These are phyloP conservation scores for Xestia sexstrigata DNA, from an alignment of 2,888 invertebrate genomes.

Conservation along the genomic window DNA sequence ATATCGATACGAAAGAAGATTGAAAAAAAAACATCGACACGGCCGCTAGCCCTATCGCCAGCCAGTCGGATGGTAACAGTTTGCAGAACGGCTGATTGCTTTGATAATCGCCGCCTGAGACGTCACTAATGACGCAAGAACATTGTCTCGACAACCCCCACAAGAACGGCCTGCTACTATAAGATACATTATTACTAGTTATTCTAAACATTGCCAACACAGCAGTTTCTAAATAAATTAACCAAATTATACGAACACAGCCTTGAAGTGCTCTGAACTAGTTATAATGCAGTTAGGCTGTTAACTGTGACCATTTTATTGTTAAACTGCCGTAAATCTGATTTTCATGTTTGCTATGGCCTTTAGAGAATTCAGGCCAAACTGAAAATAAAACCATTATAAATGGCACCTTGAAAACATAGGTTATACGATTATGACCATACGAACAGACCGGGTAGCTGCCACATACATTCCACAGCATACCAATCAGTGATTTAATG, in stretches of 20 bases:
- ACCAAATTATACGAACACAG: constrained; percentile 38
- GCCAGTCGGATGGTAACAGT: constrained; percentile 76
- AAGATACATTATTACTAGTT: constrained; percentile 72
- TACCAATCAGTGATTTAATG: constrained; percentile 10
- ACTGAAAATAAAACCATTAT: constrained; percentile 44
- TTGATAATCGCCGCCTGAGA: constrained; percentile 86
- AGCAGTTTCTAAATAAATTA: constrained; percentile 52
- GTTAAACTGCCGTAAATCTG: constrained; percentile 47
- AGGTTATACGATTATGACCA: constrained; percentile 8
- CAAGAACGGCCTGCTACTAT: constrained; percentile 71
- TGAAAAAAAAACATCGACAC: constrained; percentile 52
- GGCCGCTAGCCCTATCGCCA: constrained; percentile 58
- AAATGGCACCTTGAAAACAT: constrained; percentile 44
- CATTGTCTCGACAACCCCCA: constrained; percentile 74
- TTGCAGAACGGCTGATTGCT: constrained; percentile 86
- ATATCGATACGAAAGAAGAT: constrained; percentile 44
- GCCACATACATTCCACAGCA: background rate
- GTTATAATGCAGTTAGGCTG: constrained; percentile 51
- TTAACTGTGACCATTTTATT: constrained; percentile 54
- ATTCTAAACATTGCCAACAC: constrained; percentile 51
- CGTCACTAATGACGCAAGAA: constrained; percentile 85
- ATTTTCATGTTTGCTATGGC: constrained; percentile 48
- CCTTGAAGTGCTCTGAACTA: constrained; percentile 46
- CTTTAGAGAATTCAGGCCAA: constrained; percentile 53
- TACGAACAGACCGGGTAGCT: background rate